A percentile compares a stretch with the other conserved stretches of the same genome.
These are phyloP conservation scores for Etheostoma cragini DNA, from an alignment of 2,113 vertebrate genomes.

Conservation along the genomic window DNA sequence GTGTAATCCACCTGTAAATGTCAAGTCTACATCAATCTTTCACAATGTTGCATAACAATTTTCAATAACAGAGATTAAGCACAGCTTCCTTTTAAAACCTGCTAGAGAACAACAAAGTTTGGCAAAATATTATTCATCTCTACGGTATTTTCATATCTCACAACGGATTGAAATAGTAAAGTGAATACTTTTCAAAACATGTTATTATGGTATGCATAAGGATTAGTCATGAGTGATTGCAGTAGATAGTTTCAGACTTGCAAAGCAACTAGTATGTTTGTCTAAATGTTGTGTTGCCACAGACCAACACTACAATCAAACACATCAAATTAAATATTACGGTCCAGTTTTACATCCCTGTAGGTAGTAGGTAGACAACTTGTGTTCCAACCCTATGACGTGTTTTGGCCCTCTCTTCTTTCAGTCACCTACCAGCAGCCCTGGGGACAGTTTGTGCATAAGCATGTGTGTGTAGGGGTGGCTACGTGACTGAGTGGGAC, in stretches of 20 bases:
- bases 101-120: too few species aligned
- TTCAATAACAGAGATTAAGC: too few species aligned
- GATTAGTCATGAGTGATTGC: background rate
- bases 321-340: slow-evolving; percentile 10
- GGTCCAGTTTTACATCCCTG: background rate
- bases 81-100: too few species aligned
- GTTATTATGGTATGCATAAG: background rate
- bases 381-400: slow-evolving; percentile 16
- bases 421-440: slow-evolving; percentile 39
- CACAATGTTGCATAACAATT: too few species aligned
- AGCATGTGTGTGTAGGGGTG: slow-evolving; percentile 17
- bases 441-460: slow-evolving; percentile 25
- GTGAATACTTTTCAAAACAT: background rate
- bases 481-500: slow-evolving; percentile 47
- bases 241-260: background rate
- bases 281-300: background rate
- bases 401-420: slow-evolving; percentile 28
- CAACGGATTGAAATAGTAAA: background rate
- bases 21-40: too few species aligned
- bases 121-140: too few species aligned
- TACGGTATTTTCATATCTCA: background rate
- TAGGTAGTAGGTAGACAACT: slow-evolving; percentile 7
- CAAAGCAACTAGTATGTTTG: background rate
- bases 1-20: too few species aligned
- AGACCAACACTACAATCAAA: slow-evolving; percentile 7